Percentiles rank a stretch among this genome's conserved stretches.
These are phyloP conservation scores for Isoperla grammatica DNA, from an alignment of 2,888 invertebrate genomes.

Conservation along the genomic window DNA sequence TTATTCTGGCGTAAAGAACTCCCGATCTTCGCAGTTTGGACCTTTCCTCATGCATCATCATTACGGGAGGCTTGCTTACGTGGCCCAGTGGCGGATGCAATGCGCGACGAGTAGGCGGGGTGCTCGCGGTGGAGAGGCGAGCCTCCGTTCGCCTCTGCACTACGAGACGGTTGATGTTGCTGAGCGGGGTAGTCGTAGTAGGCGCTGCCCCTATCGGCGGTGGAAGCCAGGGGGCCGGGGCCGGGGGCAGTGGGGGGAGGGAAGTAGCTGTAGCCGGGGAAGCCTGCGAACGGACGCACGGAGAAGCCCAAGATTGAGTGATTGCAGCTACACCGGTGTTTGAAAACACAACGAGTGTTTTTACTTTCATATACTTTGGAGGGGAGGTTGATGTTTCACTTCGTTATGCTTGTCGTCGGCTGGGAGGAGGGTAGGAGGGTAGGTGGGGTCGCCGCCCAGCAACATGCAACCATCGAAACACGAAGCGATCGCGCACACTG, in stretches of 20 bases:
- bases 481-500: too few species aligned
- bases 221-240: not conserved
- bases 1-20: constrained; percentile 4
- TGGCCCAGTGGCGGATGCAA: not conserved
- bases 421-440: too few species aligned
- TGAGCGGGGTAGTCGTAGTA: not conserved
- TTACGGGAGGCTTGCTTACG: not conserved
- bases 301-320: not conserved
- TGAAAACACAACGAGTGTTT: too few species aligned
- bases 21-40: constrained; percentile 5
- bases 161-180: not conserved
- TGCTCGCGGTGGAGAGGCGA: not conserved
- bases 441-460: too few species aligned
- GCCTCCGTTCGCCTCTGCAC: not conserved
- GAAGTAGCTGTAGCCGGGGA: constrained; percentile 47
- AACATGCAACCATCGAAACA: too few species aligned
- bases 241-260: constrained; percentile 48
- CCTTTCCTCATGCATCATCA: constrained; percentile 14
- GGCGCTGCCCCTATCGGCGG: not conserved
- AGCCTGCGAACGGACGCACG: constrained; percentile 40
- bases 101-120: not conserved
- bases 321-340: too few species aligned
- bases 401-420: too few species aligned
- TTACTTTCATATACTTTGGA: too few species aligned
- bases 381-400: too few species aligned